Conservation (phyloP, 2,113 vertebrate species). For the Anhinga rufa region DNA sequence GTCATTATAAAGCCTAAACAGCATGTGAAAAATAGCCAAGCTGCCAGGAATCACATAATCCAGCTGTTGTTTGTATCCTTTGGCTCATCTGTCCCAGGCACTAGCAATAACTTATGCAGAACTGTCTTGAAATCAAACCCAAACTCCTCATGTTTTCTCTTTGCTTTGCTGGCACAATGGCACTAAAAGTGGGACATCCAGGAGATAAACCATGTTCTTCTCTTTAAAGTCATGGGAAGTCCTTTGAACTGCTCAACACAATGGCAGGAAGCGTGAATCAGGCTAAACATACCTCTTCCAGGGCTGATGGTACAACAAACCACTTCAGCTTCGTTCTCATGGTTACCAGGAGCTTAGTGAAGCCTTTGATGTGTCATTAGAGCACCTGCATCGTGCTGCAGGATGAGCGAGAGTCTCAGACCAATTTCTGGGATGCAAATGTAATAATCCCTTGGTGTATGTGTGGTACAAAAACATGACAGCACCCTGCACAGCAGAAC, state of each 20-base stretch:
- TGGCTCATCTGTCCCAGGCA: not conserved
- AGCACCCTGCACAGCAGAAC: constrained; percentile 21
- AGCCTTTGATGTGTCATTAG: constrained; percentile 68
- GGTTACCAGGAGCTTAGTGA: constrained; percentile 51
- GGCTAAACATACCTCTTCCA: constrained; percentile 37
- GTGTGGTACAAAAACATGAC: constrained; percentile 3
- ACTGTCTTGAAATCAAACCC: not conserved
- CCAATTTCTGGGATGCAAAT: constrained; percentile 36
- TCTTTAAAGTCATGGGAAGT: constrained; percentile 47
- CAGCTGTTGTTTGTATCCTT: not conserved
- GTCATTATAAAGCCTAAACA: not conserved
- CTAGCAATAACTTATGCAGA: not conserved
- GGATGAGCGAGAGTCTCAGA: constrained; percentile 1
- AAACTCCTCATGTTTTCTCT: not conserved
- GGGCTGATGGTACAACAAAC: constrained; percentile 41
- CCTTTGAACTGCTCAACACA: constrained; percentile 45
- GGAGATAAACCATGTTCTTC: constrained; percentile 2
- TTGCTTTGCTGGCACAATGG: constrained; percentile 7
- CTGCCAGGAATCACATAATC: not conserved
- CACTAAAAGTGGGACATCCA: constrained; percentile 33
- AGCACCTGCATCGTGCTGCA: constrained; percentile 39
- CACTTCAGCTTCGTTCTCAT: constrained; percentile 51
- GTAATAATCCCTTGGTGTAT: constrained; percentile 28
- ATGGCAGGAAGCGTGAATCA: constrained; percentile 45
- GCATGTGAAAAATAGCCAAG: not conserved